These are phyloP conservation scores for Anthrax anthrax DNA, from an alignment of 2,888 invertebrate genomes.

Conservation along the genomic window DNA sequence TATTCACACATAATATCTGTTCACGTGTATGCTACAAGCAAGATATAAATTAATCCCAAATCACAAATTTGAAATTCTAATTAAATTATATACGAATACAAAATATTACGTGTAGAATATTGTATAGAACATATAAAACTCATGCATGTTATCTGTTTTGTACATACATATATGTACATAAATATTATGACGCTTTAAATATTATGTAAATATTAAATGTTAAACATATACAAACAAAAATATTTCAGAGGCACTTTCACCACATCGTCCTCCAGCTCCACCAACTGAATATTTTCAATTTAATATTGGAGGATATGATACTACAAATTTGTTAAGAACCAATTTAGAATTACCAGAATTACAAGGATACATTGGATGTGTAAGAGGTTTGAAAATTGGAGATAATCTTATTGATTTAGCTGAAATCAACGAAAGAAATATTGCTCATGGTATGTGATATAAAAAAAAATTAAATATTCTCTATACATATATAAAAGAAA, in stretches of 20 bases:
- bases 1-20: too few species aligned
- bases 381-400: constrained; percentile 75
- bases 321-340: constrained; percentile 50
- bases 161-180: neutral
- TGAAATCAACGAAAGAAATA: constrained; percentile 50
- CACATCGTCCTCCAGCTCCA: constrained; percentile 76
- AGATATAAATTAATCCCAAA: too few species aligned
- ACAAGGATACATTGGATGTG: constrained; percentile 72
- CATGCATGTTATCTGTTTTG: too few species aligned
- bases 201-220: neutral
- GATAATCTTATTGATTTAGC: constrained; percentile 65
- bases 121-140: too few species aligned
- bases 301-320: constrained; percentile 74
- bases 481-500: neutral
- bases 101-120: too few species aligned
- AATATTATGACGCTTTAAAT: too few species aligned
- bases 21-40: too few species aligned
- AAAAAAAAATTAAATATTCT: neutral
- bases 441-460: constrained; percentile 51
- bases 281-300: constrained; percentile 82
- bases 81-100: too few species aligned
- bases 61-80: too few species aligned
- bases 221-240: too few species aligned
- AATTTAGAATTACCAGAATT: constrained; percentile 38
- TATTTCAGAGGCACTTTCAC: constrained; percentile 63